Conservation (phyloP, 2,888 invertebrate species). For the Plagiodera versicolora region DNA sequence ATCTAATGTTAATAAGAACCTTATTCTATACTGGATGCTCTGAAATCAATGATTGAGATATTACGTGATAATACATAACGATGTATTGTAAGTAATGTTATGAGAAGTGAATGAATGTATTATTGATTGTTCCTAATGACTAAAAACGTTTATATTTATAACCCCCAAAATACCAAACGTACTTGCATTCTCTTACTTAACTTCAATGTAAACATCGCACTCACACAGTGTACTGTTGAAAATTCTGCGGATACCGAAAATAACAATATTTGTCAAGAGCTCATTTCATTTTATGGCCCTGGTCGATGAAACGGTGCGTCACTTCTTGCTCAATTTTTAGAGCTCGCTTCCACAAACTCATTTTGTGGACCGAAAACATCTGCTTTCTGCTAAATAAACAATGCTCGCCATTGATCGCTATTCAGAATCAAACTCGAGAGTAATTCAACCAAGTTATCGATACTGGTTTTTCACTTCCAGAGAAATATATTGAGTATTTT, state of each 20-base stretch:
- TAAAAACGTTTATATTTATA: background rate
- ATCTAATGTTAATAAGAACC: too few relatives aligned
- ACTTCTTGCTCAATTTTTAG: constrained; percentile 9
- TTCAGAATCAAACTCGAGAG: background rate
- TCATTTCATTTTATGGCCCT: constrained; percentile 9
- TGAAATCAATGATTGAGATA: too few relatives aligned
- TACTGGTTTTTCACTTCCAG: too few relatives aligned
- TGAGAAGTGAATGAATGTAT: too few relatives aligned
- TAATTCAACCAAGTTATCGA: background rate
- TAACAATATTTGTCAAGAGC: constrained; percentile 14
- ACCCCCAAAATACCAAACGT: constrained; percentile 1
- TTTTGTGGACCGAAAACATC: constrained; percentile 5
- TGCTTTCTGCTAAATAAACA: constrained; percentile 10
- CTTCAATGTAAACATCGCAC: constrained; percentile 21
- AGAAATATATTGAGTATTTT: too few relatives aligned
- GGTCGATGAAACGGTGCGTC: constrained; percentile 10
- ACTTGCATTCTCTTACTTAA: constrained; percentile 14
- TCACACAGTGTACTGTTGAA: constrained; percentile 21
- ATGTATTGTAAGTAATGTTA: too few relatives aligned
- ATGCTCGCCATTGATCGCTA: constrained; percentile 3
- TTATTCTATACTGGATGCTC: too few relatives aligned
- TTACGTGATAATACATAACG: too few relatives aligned
- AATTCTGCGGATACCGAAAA: constrained; percentile 16
- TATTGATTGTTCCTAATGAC: background rate
- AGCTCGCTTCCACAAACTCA: constrained; percentile 10